Evolutionary conservation across 2,113 vertebrate genomes (phyloP).

Genomic region (Irena cyanogastra): DNA sequence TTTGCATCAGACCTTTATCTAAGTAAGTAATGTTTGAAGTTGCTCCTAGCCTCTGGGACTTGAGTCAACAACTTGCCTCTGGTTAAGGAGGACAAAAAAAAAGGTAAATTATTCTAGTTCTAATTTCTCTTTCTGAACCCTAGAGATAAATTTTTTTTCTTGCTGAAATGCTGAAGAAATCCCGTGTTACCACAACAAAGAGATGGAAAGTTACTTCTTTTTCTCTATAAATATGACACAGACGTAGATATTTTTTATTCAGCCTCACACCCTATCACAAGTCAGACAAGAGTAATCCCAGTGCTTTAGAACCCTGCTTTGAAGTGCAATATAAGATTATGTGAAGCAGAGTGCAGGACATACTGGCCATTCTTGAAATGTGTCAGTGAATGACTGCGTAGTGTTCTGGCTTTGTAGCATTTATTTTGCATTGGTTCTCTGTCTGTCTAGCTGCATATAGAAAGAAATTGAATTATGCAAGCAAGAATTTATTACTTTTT

Average conservation of each 20-base stretch:
- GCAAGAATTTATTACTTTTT: background rate
- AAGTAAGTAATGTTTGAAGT: conserved; percentile 19
- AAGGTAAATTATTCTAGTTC: background rate
- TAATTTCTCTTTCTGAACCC: background rate
- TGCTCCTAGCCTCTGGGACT: background rate
- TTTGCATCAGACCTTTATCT: background rate
- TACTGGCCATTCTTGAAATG: background rate
- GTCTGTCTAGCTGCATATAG: background rate
- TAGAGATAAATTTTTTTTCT: background rate
- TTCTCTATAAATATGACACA: background rate
- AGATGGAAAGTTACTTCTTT: background rate
- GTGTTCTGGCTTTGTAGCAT: background rate
- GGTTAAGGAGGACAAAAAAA: background rate
- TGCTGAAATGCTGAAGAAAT: background rate
- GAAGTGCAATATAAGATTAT: background rate
- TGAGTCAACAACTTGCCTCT: conserved; percentile 4
- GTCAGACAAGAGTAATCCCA: background rate
- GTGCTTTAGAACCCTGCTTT: background rate
- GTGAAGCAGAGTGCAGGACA: background rate
- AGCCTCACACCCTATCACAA: background rate
- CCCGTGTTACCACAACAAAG: background rate
- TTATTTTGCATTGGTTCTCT: background rate
- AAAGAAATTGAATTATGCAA: background rate
- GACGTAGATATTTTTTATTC: accelerated
- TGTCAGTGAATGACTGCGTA: background rate